Evolutionary conservation across 1,140 invertebrate genomes (phyloP).

Genomic region (Condylostylus longicornis): DNA sequence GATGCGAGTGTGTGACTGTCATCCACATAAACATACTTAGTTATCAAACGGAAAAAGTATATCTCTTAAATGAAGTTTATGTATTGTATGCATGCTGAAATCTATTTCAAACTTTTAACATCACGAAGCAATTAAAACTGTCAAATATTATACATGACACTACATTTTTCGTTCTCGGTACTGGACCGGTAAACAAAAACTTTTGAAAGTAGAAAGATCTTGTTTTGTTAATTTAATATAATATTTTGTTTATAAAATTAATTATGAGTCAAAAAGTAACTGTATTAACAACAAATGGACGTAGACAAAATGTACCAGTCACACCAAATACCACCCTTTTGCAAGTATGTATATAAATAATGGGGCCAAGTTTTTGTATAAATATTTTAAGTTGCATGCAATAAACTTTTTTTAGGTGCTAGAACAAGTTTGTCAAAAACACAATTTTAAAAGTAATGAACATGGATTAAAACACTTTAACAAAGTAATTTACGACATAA

Average conservation of each 20-base stretch:
- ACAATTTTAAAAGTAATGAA: conserved; percentile 49
- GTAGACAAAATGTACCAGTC: conserved; percentile 50
- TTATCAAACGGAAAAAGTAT: no score
- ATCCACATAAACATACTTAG: no score
- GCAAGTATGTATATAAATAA: conserved; percentile 36
- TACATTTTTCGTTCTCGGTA: no score
- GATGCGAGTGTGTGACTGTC: no score
- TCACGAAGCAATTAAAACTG: no score
- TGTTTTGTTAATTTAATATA: no score
- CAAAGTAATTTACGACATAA: conserved; percentile 47
- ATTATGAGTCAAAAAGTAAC: conserved; percentile 33
- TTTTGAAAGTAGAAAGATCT: no score
- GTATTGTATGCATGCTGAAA: no score
- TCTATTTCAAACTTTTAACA: no score
- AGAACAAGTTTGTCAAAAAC: conserved; percentile 64
- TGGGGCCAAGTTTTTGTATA: background rate
- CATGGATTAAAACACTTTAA: conserved; percentile 68
- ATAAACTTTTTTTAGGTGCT: conserved; percentile 19
- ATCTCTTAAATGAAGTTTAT: no score
- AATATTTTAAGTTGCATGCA: background rate
- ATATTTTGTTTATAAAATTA: conserved; percentile 6
- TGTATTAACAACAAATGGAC: conserved; percentile 50
- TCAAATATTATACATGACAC: no score
- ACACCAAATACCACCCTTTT: conserved; percentile 52
- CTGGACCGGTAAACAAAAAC: no score